Conservation (phyloP, 2,888 invertebrate species). For the Pterostichus madidus region DNA sequence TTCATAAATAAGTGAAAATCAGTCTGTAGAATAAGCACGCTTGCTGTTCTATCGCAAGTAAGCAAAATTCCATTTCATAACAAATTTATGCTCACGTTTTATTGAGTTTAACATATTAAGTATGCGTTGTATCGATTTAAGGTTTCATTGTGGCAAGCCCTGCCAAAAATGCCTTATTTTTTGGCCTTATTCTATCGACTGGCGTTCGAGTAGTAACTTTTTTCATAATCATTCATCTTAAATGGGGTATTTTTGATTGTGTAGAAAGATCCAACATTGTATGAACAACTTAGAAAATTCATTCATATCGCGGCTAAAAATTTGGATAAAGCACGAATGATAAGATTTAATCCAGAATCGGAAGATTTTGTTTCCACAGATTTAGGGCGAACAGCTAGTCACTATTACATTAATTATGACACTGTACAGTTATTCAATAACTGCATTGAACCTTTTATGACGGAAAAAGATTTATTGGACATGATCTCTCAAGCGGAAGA, state of each 20-base stretch:
- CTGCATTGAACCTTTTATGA: conserved; percentile 88
- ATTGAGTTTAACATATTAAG: too few relatives aligned
- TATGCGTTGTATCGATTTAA: too few relatives aligned
- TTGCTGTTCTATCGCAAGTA: too few relatives aligned
- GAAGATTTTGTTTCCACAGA: conserved; percentile 91
- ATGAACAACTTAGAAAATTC: conserved; percentile 87
- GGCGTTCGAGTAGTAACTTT: too few relatives aligned
- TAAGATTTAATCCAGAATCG: conserved; percentile 91
- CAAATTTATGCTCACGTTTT: too few relatives aligned
- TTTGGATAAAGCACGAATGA: conserved; percentile 96
- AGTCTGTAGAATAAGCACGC: too few relatives aligned
- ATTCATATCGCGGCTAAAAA: conserved; percentile 89
- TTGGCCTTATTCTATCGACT: too few relatives aligned
- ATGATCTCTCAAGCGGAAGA: conserved; percentile 96
- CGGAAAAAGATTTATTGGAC: conserved; percentile 90
- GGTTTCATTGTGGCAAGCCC: too few relatives aligned
- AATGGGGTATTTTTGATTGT: conserved; percentile 28
- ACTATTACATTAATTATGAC: conserved; percentile 97
- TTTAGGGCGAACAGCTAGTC: conserved; percentile 97
- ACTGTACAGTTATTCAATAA: conserved; percentile 97
- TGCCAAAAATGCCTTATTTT: too few relatives aligned
- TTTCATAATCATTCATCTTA: not conserved
- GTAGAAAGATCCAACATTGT: conserved; percentile 88
- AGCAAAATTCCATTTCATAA: too few relatives aligned
- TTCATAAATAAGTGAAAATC: too few relatives aligned